phyloP scores from a whole-genome alignment of 1,140 invertebrate genomes.

The Agrilus planipennis region DNA sequence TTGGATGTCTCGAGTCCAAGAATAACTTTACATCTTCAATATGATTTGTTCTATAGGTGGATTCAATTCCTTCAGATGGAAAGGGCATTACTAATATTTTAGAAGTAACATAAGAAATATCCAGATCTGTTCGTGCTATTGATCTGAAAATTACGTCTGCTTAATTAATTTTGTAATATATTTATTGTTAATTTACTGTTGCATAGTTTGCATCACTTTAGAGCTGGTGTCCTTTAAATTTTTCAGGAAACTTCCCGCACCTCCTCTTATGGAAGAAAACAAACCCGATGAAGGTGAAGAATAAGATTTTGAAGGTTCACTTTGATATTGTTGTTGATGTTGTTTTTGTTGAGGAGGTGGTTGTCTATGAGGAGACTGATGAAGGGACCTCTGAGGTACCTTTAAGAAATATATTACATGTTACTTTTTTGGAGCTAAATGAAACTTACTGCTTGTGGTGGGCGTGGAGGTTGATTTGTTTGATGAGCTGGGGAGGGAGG shows the following conservation, averaged over 20 bases:
- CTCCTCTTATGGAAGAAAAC: constrained; percentile 71
- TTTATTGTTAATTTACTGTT: constrained; percentile 56
- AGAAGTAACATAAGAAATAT: constrained; percentile 84
- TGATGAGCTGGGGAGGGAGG: constrained; percentile 24
- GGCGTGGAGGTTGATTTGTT: constrained; percentile 1
- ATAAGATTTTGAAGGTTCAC: no score
- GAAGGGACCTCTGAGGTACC: constrained; percentile 46
- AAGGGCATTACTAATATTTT: constrained; percentile 84
- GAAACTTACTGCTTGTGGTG: constrained; percentile 15
- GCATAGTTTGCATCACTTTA: constrained; percentile 93
- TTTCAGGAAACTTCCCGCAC: constrained; percentile 77
- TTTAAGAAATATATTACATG: constrained; percentile 19
- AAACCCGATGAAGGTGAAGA: constrained; percentile 46
- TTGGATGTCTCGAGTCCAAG: constrained; percentile 60
- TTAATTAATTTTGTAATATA: no score
- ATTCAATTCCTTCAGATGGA: constrained; percentile 88
- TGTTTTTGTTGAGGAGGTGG: constrained; percentile 20
- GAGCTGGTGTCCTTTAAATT: constrained; percentile 93
- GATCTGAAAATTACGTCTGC: constrained; percentile 46
- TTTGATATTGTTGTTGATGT: constrained; percentile 16
- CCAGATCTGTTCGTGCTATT: constrained; percentile 77
- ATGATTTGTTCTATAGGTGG: constrained; percentile 83
- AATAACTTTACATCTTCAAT: constrained; percentile 79
- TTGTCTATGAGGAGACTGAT: constrained; percentile 23
- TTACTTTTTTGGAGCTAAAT: background rate